phyloP scores from a whole-genome alignment of 2,113 vertebrate genomes.

The Nerophis ophidion region DNA sequence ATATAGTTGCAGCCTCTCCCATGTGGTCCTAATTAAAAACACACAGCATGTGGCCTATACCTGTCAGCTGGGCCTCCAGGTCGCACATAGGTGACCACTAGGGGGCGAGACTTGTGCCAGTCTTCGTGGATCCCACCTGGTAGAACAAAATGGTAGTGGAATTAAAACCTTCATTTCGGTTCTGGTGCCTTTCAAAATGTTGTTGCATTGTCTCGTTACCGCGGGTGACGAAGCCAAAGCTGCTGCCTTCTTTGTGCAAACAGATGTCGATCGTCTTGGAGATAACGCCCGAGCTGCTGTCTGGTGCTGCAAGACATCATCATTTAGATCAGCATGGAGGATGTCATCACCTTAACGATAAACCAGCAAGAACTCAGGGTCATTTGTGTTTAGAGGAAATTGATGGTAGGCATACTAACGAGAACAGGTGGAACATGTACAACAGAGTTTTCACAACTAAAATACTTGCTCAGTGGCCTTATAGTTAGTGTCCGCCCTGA shows the following conservation, averaged over 20 bases:
- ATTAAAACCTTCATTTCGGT: background rate
- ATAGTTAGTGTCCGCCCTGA: too few relatives aligned
- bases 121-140: slow-evolving; percentile 86
- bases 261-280: slow-evolving; percentile 95
- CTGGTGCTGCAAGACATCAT: slow-evolving; percentile 72
- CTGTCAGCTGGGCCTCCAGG: slow-evolving; percentile 95
- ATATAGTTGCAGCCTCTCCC: too few relatives aligned
- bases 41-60: slow-evolving; percentile 54
- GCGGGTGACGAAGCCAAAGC: slow-evolving; percentile 95
- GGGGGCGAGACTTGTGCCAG: slow-evolving; percentile 86
- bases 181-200: background rate
- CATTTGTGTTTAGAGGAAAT: too few relatives aligned
- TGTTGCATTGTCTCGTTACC: slow-evolving; percentile 61
- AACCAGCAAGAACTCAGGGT: too few relatives aligned
- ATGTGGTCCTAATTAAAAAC: too few relatives aligned
- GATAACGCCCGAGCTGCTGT: slow-evolving; percentile 84
- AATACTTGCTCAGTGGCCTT: too few relatives aligned
- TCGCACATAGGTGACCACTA: slow-evolving; percentile 89
- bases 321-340: too few relatives aligned
- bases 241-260: slow-evolving; percentile 93
- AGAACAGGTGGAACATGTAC: too few relatives aligned
- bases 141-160: background rate
- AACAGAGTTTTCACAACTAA: too few relatives aligned
- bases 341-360: too few relatives aligned
- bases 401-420: too few relatives aligned